Base-by-base conservation (phyloP, 2,113 vertebrate species). In the Lepidothrix coronata region DNA sequence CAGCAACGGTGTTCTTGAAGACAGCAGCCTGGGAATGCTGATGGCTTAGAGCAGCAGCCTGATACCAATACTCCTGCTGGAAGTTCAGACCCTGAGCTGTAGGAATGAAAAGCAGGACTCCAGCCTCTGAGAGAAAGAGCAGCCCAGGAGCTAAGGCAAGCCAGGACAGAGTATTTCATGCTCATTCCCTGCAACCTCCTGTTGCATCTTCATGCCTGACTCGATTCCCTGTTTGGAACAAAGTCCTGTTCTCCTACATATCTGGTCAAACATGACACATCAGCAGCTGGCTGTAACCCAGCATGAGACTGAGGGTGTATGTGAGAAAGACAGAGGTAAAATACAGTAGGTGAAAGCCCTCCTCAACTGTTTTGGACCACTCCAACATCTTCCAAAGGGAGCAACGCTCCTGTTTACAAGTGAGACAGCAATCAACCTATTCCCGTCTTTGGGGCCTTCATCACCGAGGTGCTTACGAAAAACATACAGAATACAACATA, bases 21-120 rank as follows among this genome's bases (percentile, higher is more conserved):
- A 68, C n/a, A 75, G 22, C 27, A 44, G 51, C 58, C 46, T 65
- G 44, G 66, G 27, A 25, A 22, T 70, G 54, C 71, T 83, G 41
- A 20, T 73, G 44, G 22, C 43, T 79, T 46, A 48, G 14, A 41
- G n/a, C 67, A 83, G 67, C 44, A 76, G 48, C 30, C 76, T 59
- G 28, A 23, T 66, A 31, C 31, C 0, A 0, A 0, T 19, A n/a
- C 28, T 82, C 17, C 54, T 74, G 41, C 55, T 71, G 80, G 46
- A 85, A 80, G 49, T 54, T 66, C 66, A 89, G 48, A 71, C 11
- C 27, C 52, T 37, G 33, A 75, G n/a, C 80, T 84, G 43, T 8
- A 57, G 39, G 23, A 91, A 20, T 27, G 20, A 37, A 75, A 88
- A n/a, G 35, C 27, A 57, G 25, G 8, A 54, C 73, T 75, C 15